A percentile compares a stretch with the other conserved stretches of the same genome.
Conservation (phyloP, 2,113 vertebrate species). For the Phylloscopus whistleri region DNA sequence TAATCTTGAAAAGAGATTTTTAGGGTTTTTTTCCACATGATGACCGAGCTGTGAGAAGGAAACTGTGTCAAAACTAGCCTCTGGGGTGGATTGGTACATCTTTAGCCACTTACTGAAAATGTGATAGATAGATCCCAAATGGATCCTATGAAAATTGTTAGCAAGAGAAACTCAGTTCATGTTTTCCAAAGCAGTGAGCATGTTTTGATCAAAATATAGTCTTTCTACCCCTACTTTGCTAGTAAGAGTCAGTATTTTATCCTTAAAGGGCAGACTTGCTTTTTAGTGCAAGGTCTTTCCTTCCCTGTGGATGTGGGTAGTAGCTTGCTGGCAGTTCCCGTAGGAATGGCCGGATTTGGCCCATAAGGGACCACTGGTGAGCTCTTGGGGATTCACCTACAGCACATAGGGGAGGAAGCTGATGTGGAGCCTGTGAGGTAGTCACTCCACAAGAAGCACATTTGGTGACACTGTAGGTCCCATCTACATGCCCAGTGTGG, state of each 20-base stretch:
- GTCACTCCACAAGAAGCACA: neutral
- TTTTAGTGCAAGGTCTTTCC: neutral
- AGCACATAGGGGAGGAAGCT: neutral
- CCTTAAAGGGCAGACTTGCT: neutral
- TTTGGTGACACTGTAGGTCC: neutral
- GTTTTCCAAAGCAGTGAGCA: neutral
- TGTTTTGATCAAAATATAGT: neutral
- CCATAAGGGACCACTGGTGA: neutral
- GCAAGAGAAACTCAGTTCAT: neutral
- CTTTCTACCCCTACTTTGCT: neutral
- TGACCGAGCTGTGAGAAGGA: neutral
- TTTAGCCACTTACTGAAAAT: neutral
- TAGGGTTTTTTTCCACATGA: neutral
- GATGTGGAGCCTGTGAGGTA: neutral
- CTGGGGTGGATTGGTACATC: neutral
- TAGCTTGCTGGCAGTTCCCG: neutral
- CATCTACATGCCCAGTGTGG: fast-evolving
- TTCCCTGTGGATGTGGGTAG: neutral
- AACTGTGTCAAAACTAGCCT: neutral
- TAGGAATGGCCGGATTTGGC: neutral
- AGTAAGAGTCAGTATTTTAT: neutral
- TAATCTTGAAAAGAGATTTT: neutral
- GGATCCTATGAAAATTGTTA: neutral
- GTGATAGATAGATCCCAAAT: neutral
- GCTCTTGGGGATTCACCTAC: neutral